These are phyloP conservation scores for Megalonaias nervosa DNA, from an alignment of 1,140 invertebrate genomes.

Conservation along the genomic window DNA sequence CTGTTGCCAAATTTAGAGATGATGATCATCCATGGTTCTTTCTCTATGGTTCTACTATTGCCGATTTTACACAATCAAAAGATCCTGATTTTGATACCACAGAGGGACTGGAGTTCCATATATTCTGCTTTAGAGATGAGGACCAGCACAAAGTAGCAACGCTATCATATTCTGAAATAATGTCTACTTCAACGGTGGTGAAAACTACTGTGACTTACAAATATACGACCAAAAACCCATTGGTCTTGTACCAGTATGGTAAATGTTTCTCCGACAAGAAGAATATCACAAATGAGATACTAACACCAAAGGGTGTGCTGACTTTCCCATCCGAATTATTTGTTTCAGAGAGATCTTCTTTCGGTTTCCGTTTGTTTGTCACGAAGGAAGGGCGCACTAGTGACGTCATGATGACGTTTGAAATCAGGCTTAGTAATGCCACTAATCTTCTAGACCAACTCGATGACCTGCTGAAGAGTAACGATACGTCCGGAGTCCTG, in stretches of 20 bases:
- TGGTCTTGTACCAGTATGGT: conserved; percentile 52
- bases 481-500: conserved; percentile 31
- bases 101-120: conserved; percentile 49
- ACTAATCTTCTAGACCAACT: conserved; percentile 45
- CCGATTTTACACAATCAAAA: conserved; percentile 56
- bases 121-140: conserved; percentile 54
- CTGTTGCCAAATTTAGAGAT: conserved; percentile 55
- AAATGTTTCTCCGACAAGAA: conserved; percentile 39
- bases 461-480: conserved; percentile 40
- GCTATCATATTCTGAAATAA: conserved; percentile 23
- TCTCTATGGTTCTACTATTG: conserved; percentile 55
- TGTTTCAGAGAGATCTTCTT: conserved; percentile 36
- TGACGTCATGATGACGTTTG: conserved; percentile 23
- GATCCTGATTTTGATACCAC: conserved; percentile 62
- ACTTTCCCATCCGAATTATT: conserved; percentile 56
- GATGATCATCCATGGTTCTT: conserved; percentile 49
- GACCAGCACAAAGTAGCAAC: conserved; percentile 23
- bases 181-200: conserved; percentile 36
- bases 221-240: conserved; percentile 44
- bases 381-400: conserved; percentile 50
- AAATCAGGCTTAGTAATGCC: conserved; percentile 40
- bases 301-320: conserved; percentile 44
- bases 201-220: conserved; percentile 45
- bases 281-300: conserved; percentile 42
- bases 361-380: conserved; percentile 54